Evolutionary conservation across 1,140 invertebrate species (phyloP), one percentile per base, ranked within the genome.

Genomic region (Theocolax elegans): DNA sequence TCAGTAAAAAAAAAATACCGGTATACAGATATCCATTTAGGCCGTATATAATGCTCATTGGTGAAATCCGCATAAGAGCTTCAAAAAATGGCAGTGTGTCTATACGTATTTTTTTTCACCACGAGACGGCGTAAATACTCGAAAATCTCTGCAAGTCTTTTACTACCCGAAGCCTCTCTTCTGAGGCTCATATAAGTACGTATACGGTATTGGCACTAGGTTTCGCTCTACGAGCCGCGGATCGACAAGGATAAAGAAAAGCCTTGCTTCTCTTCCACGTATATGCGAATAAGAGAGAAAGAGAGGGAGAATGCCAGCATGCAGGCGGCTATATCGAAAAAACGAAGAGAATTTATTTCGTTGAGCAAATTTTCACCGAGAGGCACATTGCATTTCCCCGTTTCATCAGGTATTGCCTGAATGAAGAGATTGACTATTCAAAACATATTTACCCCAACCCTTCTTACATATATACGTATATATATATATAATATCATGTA

Each of bases 351-450:
- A 56, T 56, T 56, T 56, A 35, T 29, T 56, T 35, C 29, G 13
- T 19, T 29, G 35, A 23, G 35, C 56, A 40, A 59, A 59, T 59
- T 59, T 59, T 59, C 56, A 59, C 56, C n/a, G 19, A 15, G 27
- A 23, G 46, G 42, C 58, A 60, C 25, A 60, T 46, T 40, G 58
- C 29, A 46, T 60, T 60, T 58, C 27, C 58, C 21, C 58, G 42
- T 60, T 60, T 60, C 58, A 60, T 60, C 58, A 44, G 58, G 23
- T 60, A 44, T 60, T 29, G 58, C 23, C 23, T 44, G 29, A 23
- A 15, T 25, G 21, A n/a, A n/a, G 23, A 60, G 42, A 60, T 60
- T 46, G 58, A 60, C 58, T 60, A 60, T 60, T 60, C 58, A 60
- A 60, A 60, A 60, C 40, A 60, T 44, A 46, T 60, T 60, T 19